phyloP scores from a whole-genome alignment of 2,113 vertebrate species.

The Platichthys stellatus region DNA sequence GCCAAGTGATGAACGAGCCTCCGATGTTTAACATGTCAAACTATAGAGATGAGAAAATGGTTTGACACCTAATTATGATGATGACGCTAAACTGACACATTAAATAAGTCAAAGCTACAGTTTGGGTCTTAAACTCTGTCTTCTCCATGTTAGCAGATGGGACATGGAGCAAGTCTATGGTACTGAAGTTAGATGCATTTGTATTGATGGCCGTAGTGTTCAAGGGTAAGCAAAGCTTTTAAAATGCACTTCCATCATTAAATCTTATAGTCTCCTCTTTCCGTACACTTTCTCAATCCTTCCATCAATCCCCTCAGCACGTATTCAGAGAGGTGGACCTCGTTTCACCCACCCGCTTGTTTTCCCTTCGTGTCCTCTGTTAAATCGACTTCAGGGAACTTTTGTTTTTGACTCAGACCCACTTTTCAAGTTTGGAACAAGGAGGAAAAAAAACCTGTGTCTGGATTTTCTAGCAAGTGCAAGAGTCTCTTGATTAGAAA shows the following conservation, averaged over 20 bases:
- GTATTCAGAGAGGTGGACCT: neutral
- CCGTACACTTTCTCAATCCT: neutral
- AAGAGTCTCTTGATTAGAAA: constrained; percentile 42
- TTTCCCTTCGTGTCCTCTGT: neutral
- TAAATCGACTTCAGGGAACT: neutral
- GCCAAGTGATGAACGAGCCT: neutral
- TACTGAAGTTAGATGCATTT: too few relatives aligned
- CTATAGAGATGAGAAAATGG: neutral
- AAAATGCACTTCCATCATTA: neutral
- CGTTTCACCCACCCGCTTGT: neutral
- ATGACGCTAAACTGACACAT: neutral
- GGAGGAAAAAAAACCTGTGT: neutral
- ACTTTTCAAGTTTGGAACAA: constrained; percentile 8
- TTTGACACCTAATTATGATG: too few relatives aligned
- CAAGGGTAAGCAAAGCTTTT: neutral
- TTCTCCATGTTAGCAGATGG: too few relatives aligned
- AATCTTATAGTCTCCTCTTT: neutral
- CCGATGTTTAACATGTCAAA: neutral
- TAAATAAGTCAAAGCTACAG: too few relatives aligned
- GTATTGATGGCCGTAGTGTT: too few relatives aligned
- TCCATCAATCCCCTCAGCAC: neutral
- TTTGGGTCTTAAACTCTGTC: too few relatives aligned
- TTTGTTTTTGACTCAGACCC: constrained; percentile 9
- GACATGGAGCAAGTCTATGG: too few relatives aligned
- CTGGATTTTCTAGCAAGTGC: constrained; percentile 32